Base-by-base conservation (phyloP, 2,888 invertebrate genomes). In the Volucella inflata region DNA sequence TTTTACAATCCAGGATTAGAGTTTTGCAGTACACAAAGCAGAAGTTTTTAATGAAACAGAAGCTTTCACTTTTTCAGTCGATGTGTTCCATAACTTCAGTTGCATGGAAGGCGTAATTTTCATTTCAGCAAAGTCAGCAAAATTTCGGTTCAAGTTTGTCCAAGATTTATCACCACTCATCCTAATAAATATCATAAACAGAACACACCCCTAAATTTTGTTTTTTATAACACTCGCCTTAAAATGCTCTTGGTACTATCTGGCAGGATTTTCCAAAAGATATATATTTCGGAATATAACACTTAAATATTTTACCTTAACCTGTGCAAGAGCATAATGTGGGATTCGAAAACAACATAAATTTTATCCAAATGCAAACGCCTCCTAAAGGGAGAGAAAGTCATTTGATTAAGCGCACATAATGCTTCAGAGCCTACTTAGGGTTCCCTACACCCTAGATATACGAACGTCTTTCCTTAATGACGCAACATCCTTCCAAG, bases 101-200 rank as follows among this genome's bases (percentile, higher is more conserved):
- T 53, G 21, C 40, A 59, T 38, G 38, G 36, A 57, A 21, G 48
- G 40, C 53, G 50, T 17, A 53, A 38, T 77, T 60, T 55, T 48
- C 16, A 55, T 21, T 38, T 10, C 16, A 36, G 59, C 42, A 72
- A 77, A 78, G 68, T 51, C 55, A 40, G 67, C 21, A 64, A 68
- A 78, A 77, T 72, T 62, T 82, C 55, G 67, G 67, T 74, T 62
- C 21, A 57, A 68, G 57, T 68, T 62, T 38, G 72, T 16, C 17
- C 48, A 68, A 30, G 55, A 74, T 78, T 74, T 83, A 78, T 78
- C 55, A 38, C 60, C 53, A 55, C 50, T 76, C 82, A 74, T 74
- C 64, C 17, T 67, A 67, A 62, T 55, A 72, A 55, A 53, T 38
- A 42, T 36, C 48, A 6, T 44, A n/a, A 3, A 9, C 6, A 30